Base-by-base conservation (phyloP, 2,113 vertebrate species). In the Jaculus jaculus region DNA sequence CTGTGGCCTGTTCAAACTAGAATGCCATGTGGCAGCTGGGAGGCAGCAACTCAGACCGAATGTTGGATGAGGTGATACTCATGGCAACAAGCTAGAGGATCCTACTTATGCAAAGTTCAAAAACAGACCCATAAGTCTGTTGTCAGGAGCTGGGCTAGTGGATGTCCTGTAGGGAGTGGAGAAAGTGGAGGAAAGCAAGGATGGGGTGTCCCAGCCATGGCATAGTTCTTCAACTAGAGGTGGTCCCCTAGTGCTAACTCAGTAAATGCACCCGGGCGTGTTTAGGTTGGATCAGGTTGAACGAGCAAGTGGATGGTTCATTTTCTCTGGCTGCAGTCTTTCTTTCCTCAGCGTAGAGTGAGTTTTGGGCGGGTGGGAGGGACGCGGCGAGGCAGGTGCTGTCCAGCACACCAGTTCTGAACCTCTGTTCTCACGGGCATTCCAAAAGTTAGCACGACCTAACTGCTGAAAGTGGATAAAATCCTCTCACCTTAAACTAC, bases 391-490 rank as follows among this genome's bases (percentile, higher is more conserved):
- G 42, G 42, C 5, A 47, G 42, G 42, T 47, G 42, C 42, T 47
- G 42, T 47, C 5, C 42, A 47, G 5, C 5, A 8, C 42, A 8
- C 42, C 42, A 47, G 42, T 47, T 5, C 42, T 47, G 42, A 47
- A 47, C 5, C 42, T 47, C 42, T 47, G 42, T 47, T 47, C 42
- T 47, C 8, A 47, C 8, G 8, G 90, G 54, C 24, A n/a, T 71
- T n/a, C 47, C n/a, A 69, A 87, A 81, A 90, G 78, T 88, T 78
- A 87, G 42, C 63, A 4, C 28, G 81, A 82, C 63, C 74, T 83
- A 60, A 61, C 18, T 71, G 61, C 71, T 65, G 34, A 87, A 87
- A 94, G 23, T 32, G 90, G 94, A n/a, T 42, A 82, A 66, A 89
- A 82, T 79, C 47, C 23, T 90, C 72, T 78, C 66, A 30, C 81